Evolutionary conservation across 2,113 vertebrate genomes (phyloP).

Genomic region (Gymnarchus niloticus): DNA sequence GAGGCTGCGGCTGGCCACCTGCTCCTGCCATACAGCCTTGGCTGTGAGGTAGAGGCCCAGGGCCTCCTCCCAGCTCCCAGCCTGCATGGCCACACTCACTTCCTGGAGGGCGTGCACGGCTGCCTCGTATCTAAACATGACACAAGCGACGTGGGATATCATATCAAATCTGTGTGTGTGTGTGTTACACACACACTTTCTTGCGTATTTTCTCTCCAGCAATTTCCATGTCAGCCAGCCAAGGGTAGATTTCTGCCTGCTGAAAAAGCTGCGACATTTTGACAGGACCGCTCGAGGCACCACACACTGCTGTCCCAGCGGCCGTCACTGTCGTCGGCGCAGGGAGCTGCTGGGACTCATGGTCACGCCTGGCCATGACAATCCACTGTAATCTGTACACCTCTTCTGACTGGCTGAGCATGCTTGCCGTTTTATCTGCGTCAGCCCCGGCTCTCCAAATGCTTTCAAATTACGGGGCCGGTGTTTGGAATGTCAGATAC

Average conservation of each 20-base stretch:
- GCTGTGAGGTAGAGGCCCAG: conserved; percentile 63
- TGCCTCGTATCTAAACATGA: conserved; percentile 67
- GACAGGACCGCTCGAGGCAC: not conserved
- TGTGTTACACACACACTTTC: not conserved
- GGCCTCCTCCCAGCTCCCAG: conserved; percentile 78
- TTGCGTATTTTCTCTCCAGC: not conserved
- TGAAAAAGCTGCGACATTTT: too few species aligned
- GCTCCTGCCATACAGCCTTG: conserved; percentile 64
- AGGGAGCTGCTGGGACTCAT: too few species aligned
- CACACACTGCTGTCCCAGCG: not conserved
- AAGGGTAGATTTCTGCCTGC: too few species aligned
- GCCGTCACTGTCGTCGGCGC: not conserved
- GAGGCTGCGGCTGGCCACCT: conserved; percentile 64
- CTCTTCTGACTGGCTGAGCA: too few species aligned
- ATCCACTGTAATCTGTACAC: not conserved
- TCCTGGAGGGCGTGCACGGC: conserved; percentile 72
- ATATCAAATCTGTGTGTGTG: not conserved
- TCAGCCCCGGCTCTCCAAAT: too few species aligned
- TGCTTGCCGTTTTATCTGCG: too few species aligned
- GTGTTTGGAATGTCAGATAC: not conserved
- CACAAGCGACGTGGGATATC: not conserved
- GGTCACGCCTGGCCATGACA: not conserved
- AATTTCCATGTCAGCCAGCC: not conserved
- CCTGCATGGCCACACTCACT: conserved; percentile 67
- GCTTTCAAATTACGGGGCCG: not conserved